These are phyloP conservation scores for Parus major DNA, from an alignment of 2,113 vertebrate species.

Conservation along the genomic window DNA sequence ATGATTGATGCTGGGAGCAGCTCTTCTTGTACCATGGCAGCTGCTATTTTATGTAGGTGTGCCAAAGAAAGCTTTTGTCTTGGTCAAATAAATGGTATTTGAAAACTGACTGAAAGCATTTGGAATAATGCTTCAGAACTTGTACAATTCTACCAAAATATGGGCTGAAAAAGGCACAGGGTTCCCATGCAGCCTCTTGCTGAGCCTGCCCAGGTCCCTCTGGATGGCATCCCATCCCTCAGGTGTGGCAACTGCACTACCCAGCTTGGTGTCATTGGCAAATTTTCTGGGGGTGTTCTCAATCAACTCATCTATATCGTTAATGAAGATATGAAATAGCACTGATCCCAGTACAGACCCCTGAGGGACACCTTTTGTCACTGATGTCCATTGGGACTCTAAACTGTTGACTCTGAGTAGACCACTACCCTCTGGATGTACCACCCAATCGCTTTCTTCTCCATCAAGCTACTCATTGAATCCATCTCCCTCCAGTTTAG, in stretches of 20 bases:
- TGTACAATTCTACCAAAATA: neutral
- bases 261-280: neutral
- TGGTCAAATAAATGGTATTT: neutral
- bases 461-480: neutral
- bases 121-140: neutral
- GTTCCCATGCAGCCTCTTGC: neutral
- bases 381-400: neutral
- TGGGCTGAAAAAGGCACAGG: neutral
- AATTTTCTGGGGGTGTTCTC: accelerated
- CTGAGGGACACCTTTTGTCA: neutral
- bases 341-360: accelerated
- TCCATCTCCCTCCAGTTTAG: neutral
- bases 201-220: neutral
- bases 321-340: neutral
- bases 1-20: neutral
- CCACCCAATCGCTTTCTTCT: accelerated
- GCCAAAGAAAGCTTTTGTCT: neutral
- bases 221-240: neutral
- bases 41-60: neutral
- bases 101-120: neutral
- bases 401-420: neutral
- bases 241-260: neutral
- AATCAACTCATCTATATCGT: accelerated
- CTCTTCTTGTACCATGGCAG: neutral
- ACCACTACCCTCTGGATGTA: neutral